Conservation (phyloP, 2,888 invertebrate genomes). For the Hyposoter didymator region DNA sequence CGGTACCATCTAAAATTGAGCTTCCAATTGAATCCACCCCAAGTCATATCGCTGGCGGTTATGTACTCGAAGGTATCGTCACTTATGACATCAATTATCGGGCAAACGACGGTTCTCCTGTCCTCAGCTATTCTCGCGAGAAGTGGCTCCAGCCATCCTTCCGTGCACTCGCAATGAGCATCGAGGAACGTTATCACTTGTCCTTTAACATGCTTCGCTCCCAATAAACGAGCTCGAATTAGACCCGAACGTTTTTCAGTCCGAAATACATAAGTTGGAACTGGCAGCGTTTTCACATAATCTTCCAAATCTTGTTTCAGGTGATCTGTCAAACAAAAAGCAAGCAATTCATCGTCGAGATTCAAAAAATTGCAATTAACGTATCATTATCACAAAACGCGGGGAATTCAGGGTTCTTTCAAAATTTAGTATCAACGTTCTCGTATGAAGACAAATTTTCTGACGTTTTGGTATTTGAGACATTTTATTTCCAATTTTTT, state of each 20-base stretch:
- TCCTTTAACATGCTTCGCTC: constrained; percentile 96
- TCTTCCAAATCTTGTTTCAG: constrained; percentile 95
- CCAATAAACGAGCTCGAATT: constrained; percentile 97
- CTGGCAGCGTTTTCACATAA: constrained; percentile 94
- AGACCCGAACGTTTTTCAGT: constrained; percentile 97
- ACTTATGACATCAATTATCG: constrained; percentile 99
- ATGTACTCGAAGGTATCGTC: constrained; percentile 99
- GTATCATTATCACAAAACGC: too few species aligned
- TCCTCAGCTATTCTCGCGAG: constrained; percentile 96
- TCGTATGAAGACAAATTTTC: too few species aligned
- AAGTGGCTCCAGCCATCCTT: constrained; percentile 99
- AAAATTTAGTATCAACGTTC: too few species aligned
- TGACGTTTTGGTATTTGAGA: too few species aligned
- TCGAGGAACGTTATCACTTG: constrained; percentile 98
- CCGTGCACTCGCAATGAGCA: constrained; percentile 99
- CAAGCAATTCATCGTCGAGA: neutral
- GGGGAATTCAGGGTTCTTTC: too few species aligned
- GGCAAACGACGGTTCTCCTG: constrained; percentile 97
- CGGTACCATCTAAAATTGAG: constrained; percentile 98
- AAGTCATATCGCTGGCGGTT: constrained; percentile 99
- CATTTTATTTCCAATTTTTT: too few species aligned
- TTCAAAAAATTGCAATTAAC: too few species aligned
- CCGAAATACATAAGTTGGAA: constrained; percentile 94
- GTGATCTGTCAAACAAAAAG: constrained; percentile 87
- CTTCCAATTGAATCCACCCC: constrained; percentile 99